Conservation (phyloP, 92 coral and sea anemone species). For the Bergia puertoricense region DNA sequence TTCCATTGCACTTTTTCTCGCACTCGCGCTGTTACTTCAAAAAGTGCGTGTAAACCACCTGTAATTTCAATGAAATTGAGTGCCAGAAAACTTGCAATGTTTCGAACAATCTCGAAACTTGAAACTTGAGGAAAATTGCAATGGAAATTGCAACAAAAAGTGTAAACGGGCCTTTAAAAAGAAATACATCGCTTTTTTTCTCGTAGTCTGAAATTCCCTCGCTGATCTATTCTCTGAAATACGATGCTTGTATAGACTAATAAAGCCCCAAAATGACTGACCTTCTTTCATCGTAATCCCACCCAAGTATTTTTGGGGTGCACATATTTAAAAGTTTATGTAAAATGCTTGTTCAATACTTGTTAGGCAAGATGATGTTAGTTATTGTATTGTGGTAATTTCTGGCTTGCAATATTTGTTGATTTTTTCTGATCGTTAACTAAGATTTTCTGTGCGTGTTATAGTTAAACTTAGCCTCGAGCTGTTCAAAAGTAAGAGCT, state of each 20-base stretch:
- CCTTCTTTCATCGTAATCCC: not conserved
- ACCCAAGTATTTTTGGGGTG: not conserved
- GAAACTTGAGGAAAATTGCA: too few relatives aligned
- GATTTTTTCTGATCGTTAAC: conserved; percentile 6
- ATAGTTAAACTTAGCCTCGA: conserved; percentile 25
- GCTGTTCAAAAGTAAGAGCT: conserved; percentile 11
- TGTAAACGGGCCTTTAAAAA: not conserved
- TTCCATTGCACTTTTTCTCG: too few relatives aligned
- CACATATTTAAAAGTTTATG: not conserved
- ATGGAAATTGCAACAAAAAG: too few relatives aligned
- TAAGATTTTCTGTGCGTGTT: conserved; percentile 2
- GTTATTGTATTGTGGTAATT: not conserved
- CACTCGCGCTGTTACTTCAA: too few relatives aligned
- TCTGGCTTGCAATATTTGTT: conserved; percentile 5
- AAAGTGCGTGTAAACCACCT: too few relatives aligned
- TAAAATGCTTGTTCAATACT: not conserved
- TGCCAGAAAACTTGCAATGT: too few relatives aligned
- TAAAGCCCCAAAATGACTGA: not conserved
- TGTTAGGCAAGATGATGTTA: not conserved
- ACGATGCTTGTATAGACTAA: not conserved
- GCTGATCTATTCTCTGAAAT: not conserved
- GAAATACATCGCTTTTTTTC: not conserved
- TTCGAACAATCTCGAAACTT: too few relatives aligned
- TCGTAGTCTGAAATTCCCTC: not conserved
- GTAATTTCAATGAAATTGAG: too few relatives aligned